Percentiles rank a stretch among this genome's conserved stretches.
These are phyloP conservation scores for Watsonalla binaria DNA, from an alignment of 2,888 invertebrate genomes.

Conservation along the genomic window DNA sequence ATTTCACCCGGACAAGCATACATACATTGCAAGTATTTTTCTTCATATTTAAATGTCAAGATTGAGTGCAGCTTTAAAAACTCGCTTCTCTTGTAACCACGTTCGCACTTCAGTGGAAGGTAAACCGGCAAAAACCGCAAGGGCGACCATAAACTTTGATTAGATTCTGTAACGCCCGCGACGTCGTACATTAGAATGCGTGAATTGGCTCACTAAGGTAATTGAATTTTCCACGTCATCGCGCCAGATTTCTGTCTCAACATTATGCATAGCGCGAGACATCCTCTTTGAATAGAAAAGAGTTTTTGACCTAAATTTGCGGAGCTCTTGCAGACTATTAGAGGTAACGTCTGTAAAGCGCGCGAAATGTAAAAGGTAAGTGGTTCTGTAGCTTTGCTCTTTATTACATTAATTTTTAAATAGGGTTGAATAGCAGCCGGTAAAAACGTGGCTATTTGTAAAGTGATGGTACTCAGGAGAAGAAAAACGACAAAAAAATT, in stretches of 20 bases:
- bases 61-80: neutral
- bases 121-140: constrained; percentile 65
- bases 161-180: constrained; percentile 63
- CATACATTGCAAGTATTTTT: too few species aligned
- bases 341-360: neutral
- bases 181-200: constrained; percentile 69
- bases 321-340: neutral
- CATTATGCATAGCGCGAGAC: constrained; percentile 36
- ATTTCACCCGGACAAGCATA: too few species aligned
- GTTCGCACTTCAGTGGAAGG: constrained; percentile 34
- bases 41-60: too few species aligned
- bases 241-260: constrained; percentile 50
- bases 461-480: too few species aligned
- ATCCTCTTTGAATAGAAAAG: constrained; percentile 1
- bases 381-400: too few species aligned
- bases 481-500: too few species aligned
- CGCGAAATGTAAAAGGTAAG: too few species aligned
- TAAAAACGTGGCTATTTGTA: too few species aligned
- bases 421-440: too few species aligned
- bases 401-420: too few species aligned
- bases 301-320: neutral
- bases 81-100: constrained; percentile 27
- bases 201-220: constrained; percentile 61
- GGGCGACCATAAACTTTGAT: constrained; percentile 75
- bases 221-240: constrained; percentile 76